phyloP scores from a whole-genome alignment of 2,797 vertebrate genomes.

The Gymnopithys bicolor region DNA sequence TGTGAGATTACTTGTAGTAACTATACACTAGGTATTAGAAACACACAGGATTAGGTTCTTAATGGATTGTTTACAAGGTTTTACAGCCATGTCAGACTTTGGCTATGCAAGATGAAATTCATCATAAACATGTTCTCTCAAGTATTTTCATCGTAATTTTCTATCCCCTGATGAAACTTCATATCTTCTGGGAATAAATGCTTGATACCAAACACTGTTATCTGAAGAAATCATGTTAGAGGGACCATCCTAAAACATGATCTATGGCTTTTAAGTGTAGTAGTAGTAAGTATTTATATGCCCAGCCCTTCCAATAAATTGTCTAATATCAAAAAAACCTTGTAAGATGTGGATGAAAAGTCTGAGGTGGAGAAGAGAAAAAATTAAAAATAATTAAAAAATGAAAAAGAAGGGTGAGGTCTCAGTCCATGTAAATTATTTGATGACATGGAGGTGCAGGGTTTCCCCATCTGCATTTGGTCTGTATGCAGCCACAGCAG shows the following conservation, averaged over 20 bases:
- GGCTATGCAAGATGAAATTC: not conserved
- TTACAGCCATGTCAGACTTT: not conserved
- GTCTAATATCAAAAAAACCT: not conserved
- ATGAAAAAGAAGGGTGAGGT: not conserved
- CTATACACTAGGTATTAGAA: not conserved
- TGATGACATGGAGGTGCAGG: not conserved
- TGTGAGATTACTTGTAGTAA: not conserved
- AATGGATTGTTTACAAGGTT: not conserved
- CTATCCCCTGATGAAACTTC: not conserved
- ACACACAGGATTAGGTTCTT: not conserved
- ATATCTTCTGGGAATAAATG: not conserved
- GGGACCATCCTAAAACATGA: not conserved
- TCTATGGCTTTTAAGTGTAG: not conserved
- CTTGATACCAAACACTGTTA: not conserved
- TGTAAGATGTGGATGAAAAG: not conserved
- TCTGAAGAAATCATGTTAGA: not conserved
- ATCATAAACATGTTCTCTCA: not conserved
- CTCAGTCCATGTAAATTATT: not conserved
- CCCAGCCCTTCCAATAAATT: not conserved
- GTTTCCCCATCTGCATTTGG: not conserved
- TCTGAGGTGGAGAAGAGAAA: not conserved
- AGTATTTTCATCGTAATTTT: not conserved
- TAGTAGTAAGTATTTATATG: not conserved
- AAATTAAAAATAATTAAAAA: not conserved
- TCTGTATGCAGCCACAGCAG: not conserved